Evolutionary conservation across 2,888 invertebrate species (phyloP), one percentile per base, ranked within the genome.

Genomic region (Acanthosepion esculentum): DNA sequence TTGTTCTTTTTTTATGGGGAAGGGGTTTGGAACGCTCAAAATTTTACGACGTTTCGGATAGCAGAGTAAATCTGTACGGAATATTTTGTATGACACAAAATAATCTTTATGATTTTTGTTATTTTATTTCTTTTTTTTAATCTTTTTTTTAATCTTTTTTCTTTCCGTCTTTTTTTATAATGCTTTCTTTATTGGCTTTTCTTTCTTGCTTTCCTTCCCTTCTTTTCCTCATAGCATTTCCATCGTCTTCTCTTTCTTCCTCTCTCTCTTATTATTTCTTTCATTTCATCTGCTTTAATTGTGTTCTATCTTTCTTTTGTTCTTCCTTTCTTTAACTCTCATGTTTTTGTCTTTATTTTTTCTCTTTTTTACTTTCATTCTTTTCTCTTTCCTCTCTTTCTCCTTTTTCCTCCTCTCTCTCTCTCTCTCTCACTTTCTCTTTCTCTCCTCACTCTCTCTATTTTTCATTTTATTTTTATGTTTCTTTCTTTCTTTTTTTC

Each of bases 341-440:
- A 18, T 78, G n/a, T 78, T 15, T n/a, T 4, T 78, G 3, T n/a
- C 10, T 78, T 12, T 29, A 10, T 78, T 15, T n/a, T 12, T 15
- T 20, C 1, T 55, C 20, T 20, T 55, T 20, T 55, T 55, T 55
- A 5, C 20, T 55, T 20, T 55, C 6, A n/a, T 29, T n/a, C 10
- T n/a, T 8, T 10, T 0, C 18, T 29, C n/a, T 78, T 78, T 78
- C n/a, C 0, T 78, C 15, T 78, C 15, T n/a, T 4, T 78, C 15
- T 10, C 3, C 7, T 8, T 2, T 29, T n/a, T n/a, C 6, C 2
- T 0, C n/a, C n/a, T 29, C 7, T 29, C 10, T 29, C 7, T n/a
- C n/a, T 29, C 18, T n/a, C 12, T n/a, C 18, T 10, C n/a, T n/a
- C 12, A 0, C 23, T 4, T 33, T 33, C 15, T n/a, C 23, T 12